Evolutionary conservation across 2,113 vertebrate species (phyloP).

Genomic region (Acanthochromis polyacanthus): DNA sequence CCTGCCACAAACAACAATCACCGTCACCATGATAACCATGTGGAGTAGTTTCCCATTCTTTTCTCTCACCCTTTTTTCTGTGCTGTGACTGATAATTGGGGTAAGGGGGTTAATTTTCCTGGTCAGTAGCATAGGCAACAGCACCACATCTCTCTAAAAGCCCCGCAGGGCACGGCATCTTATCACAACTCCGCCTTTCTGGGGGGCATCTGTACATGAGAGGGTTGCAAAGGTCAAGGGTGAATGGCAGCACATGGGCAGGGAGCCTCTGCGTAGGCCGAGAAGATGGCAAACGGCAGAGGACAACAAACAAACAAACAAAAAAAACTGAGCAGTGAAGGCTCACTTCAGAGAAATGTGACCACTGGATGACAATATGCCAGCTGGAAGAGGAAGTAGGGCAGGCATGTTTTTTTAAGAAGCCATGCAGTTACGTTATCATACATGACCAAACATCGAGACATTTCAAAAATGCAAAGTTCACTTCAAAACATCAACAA

Average conservation of each 20-base stretch:
- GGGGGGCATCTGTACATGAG: slow-evolving; percentile 77
- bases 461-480: slow-evolving; percentile 63
- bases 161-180: slow-evolving; percentile 69
- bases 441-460: slow-evolving; percentile 50
- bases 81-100: slow-evolving; percentile 64
- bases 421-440: slow-evolving; percentile 80
- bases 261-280: slow-evolving; percentile 52
- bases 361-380: slow-evolving; percentile 62
- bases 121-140: slow-evolving; percentile 75
- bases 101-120: slow-evolving; percentile 61
- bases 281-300: slow-evolving; percentile 42
- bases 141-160: slow-evolving; percentile 77
- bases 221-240: slow-evolving; percentile 68
- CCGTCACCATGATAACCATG: slow-evolving; percentile 64
- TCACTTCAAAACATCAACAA: slow-evolving; percentile 72
- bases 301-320: slow-evolving; percentile 15
- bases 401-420: slow-evolving; percentile 50
- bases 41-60: slow-evolving; percentile 44
- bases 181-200: slow-evolving; percentile 72
- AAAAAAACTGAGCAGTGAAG: slow-evolving; percentile 1
- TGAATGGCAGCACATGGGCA: slow-evolving; percentile 61
- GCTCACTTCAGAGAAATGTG: slow-evolving; percentile 63
- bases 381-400: slow-evolving; percentile 41
- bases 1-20: slow-evolving; percentile 53
- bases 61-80: slow-evolving; percentile 79